These are phyloP conservation scores for Lepidurus couesii DNA, from an alignment of 1,140 invertebrate species.

Conservation along the genomic window DNA sequence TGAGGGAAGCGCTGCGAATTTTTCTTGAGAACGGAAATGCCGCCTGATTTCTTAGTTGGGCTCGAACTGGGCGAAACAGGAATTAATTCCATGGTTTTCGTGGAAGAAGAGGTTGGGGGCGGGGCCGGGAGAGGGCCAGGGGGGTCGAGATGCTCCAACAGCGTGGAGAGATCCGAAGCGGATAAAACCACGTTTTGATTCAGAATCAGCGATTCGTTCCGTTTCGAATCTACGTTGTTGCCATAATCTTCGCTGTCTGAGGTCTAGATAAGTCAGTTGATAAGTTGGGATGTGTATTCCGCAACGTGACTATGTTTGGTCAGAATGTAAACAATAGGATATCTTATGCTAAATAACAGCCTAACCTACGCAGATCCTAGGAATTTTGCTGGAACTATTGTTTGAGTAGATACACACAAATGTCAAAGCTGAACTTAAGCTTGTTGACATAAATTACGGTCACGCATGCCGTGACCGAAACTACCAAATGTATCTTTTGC, in stretches of 20 bases:
- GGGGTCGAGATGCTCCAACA: not conserved
- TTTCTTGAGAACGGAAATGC: conserved; percentile 6
- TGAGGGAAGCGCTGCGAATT: conserved; percentile 3
- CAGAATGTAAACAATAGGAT: no score
- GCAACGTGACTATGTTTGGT: no score
- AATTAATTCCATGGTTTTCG: not conserved
- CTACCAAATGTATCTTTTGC: no score
- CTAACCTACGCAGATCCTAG: no score
- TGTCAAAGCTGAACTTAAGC: no score
- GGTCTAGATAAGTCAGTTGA: not conserved
- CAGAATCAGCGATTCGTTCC: not conserved
- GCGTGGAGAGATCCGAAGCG: not conserved
- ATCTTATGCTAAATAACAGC: no score
- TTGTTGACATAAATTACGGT: no score
- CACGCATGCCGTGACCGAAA: no score
- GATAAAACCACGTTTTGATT: not conserved
- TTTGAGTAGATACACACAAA: no score
- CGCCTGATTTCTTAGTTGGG: not conserved
- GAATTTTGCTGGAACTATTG: no score
- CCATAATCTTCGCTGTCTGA: not conserved
- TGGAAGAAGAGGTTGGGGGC: not conserved
- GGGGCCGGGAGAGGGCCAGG: not conserved
- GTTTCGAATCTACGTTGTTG: not conserved
- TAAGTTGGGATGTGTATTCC: not conserved
- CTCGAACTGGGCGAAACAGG: not conserved